These are phyloP conservation scores for Triplophysa yarkandensis DNA, from an alignment of 2,797 vertebrate species.

Conservation along the genomic window DNA sequence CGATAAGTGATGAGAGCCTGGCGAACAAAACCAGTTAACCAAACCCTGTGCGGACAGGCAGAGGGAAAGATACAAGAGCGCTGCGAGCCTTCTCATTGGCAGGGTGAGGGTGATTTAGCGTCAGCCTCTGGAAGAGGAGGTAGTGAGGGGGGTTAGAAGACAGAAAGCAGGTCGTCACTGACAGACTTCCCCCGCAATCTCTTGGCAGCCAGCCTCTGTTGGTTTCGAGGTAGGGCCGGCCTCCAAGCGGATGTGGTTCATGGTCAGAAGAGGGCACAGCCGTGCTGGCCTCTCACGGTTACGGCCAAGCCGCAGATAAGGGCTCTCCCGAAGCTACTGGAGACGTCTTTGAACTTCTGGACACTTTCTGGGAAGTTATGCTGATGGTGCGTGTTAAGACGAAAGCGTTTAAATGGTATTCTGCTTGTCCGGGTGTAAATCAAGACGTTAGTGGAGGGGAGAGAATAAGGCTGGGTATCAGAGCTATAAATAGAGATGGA, in stretches of 20 bases:
- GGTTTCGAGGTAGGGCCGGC: conserved; percentile 41
- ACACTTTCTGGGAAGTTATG: conserved; percentile 78
- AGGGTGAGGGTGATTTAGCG: conserved; percentile 44
- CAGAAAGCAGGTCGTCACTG: conserved; percentile 57
- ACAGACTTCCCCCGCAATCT: conserved; percentile 56
- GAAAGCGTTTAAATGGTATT: conserved; percentile 70
- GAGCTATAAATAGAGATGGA: conserved; percentile 34
- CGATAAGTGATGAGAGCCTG: conserved; percentile 28
- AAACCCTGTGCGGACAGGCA: conserved; percentile 32
- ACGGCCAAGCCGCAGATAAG: conserved; percentile 78
- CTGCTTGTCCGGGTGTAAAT: conserved; percentile 42
- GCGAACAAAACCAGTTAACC: conserved; percentile 24
- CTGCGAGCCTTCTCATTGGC: conserved; percentile 48
- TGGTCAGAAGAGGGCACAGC: conserved; percentile 71
- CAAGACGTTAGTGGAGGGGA: not conserved
- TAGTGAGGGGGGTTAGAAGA: conserved; percentile 28
- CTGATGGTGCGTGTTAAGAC: conserved; percentile 67
- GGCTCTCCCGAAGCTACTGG: conserved; percentile 65
- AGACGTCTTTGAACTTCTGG: conserved; percentile 76
- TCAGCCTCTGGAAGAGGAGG: conserved; percentile 32
- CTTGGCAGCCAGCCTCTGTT: conserved; percentile 51
- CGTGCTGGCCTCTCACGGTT: conserved; percentile 75
- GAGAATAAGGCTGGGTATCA: not conserved
- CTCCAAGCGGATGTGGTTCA: conserved; percentile 72
- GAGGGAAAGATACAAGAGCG: conserved; percentile 36